A percentile compares a stretch with the other conserved stretches of the same genome.
phyloP scores from a whole-genome alignment of 2,113 vertebrate genomes.

The Lipophrys pholis region DNA sequence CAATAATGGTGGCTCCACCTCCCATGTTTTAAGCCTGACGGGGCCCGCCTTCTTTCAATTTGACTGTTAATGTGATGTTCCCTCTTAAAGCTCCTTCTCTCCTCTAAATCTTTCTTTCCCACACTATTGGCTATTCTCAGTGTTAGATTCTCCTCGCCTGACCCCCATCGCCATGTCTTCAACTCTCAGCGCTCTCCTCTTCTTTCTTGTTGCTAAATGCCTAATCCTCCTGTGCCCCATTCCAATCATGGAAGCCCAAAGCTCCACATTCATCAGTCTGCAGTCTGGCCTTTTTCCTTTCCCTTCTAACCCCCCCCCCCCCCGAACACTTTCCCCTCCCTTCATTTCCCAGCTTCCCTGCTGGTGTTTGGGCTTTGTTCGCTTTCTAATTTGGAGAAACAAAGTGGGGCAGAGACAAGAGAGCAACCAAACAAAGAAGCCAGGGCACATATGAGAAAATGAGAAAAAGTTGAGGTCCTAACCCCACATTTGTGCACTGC shows the following conservation, averaged over 20 bases:
- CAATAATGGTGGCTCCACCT: background rate
- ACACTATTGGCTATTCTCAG: slow-evolving; percentile 47
- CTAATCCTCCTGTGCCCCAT: slow-evolving; percentile 58
- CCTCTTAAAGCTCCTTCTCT: background rate
- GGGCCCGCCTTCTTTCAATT: background rate
- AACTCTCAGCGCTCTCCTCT: slow-evolving; percentile 25
- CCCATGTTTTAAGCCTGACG: slow-evolving; percentile 19
- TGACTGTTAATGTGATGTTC: slow-evolving; percentile 15
- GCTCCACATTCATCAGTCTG: slow-evolving; percentile 29
- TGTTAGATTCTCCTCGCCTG: slow-evolving; percentile 6
- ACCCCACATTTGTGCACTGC: slow-evolving; percentile 11
- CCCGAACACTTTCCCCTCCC: background rate
- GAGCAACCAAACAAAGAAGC: slow-evolving; percentile 9
- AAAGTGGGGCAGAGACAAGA: slow-evolving; percentile 7
- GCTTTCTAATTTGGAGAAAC: slow-evolving; percentile 40
- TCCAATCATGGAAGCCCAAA: slow-evolving; percentile 51
- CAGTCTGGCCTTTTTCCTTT: slow-evolving; percentile 12
- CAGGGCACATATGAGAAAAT: background rate
- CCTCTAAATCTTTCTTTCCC: slow-evolving; percentile 13
- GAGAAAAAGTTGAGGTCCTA: slow-evolving; percentile 11
- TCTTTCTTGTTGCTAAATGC: slow-evolving; percentile 42
- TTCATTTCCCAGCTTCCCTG: slow-evolving; percentile 10
- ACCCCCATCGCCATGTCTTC: slow-evolving; percentile 5
- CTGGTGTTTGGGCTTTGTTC: slow-evolving; percentile 37
- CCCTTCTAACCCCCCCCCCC: slow-evolving; percentile 17